These are phyloP conservation scores for Stylophora pistillata DNA, from an alignment of 64 coral and sea anemone genomes.

Conservation along the genomic window DNA sequence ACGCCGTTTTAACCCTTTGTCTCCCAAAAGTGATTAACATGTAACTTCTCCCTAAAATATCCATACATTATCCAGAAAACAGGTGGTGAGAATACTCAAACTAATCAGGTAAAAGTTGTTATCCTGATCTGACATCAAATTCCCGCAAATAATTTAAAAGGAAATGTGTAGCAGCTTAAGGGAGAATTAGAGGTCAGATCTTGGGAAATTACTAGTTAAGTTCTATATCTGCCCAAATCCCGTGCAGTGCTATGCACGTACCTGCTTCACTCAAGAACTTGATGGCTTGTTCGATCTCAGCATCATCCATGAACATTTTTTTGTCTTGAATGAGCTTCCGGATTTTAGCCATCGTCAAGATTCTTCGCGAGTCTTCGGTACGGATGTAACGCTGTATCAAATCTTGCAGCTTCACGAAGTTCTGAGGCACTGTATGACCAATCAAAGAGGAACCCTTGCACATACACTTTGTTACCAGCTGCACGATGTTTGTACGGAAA, in stretches of 20 bases:
- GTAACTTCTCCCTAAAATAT: too few species aligned
- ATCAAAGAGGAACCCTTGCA: constrained; percentile 76
- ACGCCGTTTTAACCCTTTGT: too few species aligned
- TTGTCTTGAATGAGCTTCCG: constrained; percentile 61
- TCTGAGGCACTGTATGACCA: constrained; percentile 68
- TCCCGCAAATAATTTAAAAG: too few species aligned
- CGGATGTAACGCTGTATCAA: constrained; percentile 34
- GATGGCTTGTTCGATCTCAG: constrained; percentile 73
- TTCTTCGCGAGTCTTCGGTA: neutral
- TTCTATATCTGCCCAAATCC: too few species aligned
- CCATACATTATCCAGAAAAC: too few species aligned
- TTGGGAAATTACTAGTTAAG: too few species aligned
- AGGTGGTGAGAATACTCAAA: too few species aligned
- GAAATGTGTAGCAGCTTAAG: too few species aligned
- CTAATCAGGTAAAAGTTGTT: too few species aligned
- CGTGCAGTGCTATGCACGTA: neutral
- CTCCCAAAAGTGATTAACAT: too few species aligned
- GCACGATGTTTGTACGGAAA: constrained; percentile 59
- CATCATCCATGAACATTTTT: constrained; percentile 56
- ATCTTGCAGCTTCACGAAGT: constrained; percentile 70
- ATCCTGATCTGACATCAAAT: too few species aligned
- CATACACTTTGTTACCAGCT: constrained; percentile 69
- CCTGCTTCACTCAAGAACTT: constrained; percentile 87
- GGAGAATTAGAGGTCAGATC: too few species aligned
- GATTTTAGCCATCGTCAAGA: constrained; percentile 51